A percentile compares a stretch with the other conserved stretches of the same genome.
Evolutionary conservation across 2,888 invertebrate species (phyloP).

Genomic region (Acanthococcus lagerstroemiae): DNA sequence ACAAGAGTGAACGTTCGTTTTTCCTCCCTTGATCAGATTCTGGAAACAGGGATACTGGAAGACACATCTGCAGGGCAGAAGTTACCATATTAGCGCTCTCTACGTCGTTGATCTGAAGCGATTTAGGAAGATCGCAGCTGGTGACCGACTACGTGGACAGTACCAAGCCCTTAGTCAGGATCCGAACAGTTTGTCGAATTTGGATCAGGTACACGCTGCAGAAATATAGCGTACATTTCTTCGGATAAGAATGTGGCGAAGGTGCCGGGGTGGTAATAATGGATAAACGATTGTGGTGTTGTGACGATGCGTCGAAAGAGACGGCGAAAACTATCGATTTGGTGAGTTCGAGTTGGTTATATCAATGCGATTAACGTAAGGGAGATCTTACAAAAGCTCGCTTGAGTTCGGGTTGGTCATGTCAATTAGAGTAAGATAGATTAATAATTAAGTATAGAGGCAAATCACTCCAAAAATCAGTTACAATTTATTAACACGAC

Average conservation of each 20-base stretch:
- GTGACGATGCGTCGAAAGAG: slow-evolving; percentile 76
- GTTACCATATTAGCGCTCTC: slow-evolving; percentile 91
- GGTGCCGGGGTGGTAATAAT: too few relatives aligned
- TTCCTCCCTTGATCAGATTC: slow-evolving; percentile 50
- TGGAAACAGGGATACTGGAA: slow-evolving; percentile 99
- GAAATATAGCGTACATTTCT: too few relatives aligned
- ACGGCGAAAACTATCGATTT: slow-evolving; percentile 95
- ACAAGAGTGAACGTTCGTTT: neutral
- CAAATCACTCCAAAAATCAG: too few relatives aligned
- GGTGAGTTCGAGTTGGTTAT: slow-evolving; percentile 55
- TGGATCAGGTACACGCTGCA: slow-evolving; percentile 63
- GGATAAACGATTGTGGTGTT: slow-evolving; percentile 99
- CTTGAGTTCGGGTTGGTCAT: too few relatives aligned
- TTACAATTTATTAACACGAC: too few relatives aligned
- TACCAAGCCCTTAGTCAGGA: slow-evolving; percentile 99
- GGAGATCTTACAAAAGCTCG: neutral
- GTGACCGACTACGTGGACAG: slow-evolving; percentile 92
- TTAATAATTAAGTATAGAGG: too few relatives aligned
- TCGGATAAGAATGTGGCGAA: neutral
- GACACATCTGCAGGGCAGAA: slow-evolving; percentile 87
- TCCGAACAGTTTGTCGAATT: slow-evolving; percentile 94
- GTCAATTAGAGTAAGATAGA: too few relatives aligned
- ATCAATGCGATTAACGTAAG: neutral
- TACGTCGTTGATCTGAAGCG: slow-evolving; percentile 96
- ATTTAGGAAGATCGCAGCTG: slow-evolving; percentile 94